Percentiles rank a stretch among this genome's conserved stretches.
Conservation (phyloP, 2,888 invertebrate species). For the Venusia cambrica region DNA sequence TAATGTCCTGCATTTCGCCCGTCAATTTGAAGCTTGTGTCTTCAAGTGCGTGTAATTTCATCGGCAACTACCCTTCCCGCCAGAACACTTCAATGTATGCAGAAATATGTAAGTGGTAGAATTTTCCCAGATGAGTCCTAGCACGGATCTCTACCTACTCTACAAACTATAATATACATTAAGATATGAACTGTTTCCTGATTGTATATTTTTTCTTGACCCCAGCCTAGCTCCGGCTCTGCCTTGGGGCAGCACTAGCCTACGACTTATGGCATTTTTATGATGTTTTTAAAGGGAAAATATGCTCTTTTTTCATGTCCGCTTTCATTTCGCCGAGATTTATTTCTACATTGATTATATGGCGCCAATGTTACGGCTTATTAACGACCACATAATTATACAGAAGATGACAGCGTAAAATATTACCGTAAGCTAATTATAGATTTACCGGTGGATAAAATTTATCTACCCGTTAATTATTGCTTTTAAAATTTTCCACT, state of each 20-base stretch:
- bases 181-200: no score
- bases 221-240: slow-evolving; percentile 5
- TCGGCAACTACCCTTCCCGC: no score
- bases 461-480: slow-evolving; percentile 19
- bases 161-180: no score
- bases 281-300: slow-evolving; percentile 69
- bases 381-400: slow-evolving; percentile 71
- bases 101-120: no score
- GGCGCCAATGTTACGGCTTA: slow-evolving; percentile 66
- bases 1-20: no score
- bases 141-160: no score
- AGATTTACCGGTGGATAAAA: slow-evolving; percentile 40
- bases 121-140: no score
- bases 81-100: no score
- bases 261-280: slow-evolving; percentile 73
- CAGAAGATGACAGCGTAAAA: slow-evolving; percentile 61
- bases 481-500: no score
- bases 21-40: no score
- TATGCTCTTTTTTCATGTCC: slow-evolving; percentile 71
- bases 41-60: no score
- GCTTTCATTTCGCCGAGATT: slow-evolving; percentile 71
- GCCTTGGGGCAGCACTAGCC: slow-evolving; percentile 56
- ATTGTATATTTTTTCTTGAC: no score
- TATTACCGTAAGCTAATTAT: slow-evolving; percentile 55
- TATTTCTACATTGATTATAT: slow-evolving; percentile 74